Base-by-base conservation (phyloP, 2,113 vertebrate genomes). In the Sinocyclocheilus maitianheensis region DNA sequence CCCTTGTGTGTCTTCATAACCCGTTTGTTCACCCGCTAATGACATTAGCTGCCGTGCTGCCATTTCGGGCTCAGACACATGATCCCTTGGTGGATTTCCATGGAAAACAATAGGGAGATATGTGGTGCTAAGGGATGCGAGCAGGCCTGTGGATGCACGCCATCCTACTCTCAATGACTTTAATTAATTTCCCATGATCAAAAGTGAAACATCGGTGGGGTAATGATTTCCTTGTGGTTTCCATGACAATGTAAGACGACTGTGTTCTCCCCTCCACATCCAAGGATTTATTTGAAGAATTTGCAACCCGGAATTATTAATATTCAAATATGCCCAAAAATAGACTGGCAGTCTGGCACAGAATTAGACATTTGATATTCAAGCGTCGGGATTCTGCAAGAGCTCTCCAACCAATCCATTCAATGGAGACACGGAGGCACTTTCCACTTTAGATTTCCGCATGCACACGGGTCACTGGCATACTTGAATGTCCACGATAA, bases 11-110 rank as follows among this genome's bases (percentile, higher is more conserved):
- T 85, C 46, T 86, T 86, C 84, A 88, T 86, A 89, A 87, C 84
- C 85, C 86, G 65, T 86, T 89, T 90, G 81, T 88, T 90, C 87
- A 89, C 81, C 67, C 65, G 71, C 63, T 91, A 88, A 90, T 90
- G 84, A 89, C 88, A 88, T 88, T 89, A 89, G 80, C 88, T 88
- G 84, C 84, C 84, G 48, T 53, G 62, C 4, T 76, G 84, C 87
- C 90, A 89, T 90, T 90, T 88, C 22, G 67, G 86, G 87, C 74
- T 26, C 72, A 24, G 83, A 89, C 84, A 90, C 83, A 80, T 43
- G 69, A 89, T 89, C 85, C 88, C 86, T 74, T 62, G 26, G 82
- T 53, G 51, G 81, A n/a, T 83, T 84, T 89, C 81, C 79, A 84
- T 46, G 63, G 77, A 86, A 51, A 51, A 51, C 48, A 51, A 51